Evolutionary conservation across 2,797 vertebrate genomes (phyloP).

Genomic region (Caiman crocodilus): DNA sequence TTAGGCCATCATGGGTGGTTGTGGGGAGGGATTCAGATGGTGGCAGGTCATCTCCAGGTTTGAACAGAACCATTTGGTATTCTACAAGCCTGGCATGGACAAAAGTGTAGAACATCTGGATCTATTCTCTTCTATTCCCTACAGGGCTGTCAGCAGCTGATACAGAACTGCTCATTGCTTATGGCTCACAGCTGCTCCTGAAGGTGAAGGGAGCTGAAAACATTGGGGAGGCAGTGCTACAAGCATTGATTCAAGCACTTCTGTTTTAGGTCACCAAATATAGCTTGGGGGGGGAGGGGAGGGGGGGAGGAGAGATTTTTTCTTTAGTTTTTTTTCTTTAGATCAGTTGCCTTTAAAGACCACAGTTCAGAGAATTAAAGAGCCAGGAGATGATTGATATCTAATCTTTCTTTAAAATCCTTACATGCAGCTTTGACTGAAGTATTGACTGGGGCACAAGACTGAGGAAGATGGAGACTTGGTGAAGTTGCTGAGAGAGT

Average conservation of each 20-base stretch:
- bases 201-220: neutral
- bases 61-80: constrained; percentile 9
- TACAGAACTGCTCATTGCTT: neutral
- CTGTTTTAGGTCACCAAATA: neutral
- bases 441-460: neutral
- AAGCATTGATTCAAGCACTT: neutral
- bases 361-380: neutral
- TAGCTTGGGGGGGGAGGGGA: neutral
- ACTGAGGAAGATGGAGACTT: neutral
- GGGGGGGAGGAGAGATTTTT: too few species aligned
- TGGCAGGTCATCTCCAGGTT: neutral
- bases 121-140: neutral
- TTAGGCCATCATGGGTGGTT: neutral
- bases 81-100: neutral
- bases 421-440: neutral
- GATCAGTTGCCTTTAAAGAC: neutral
- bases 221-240: neutral
- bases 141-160: neutral
- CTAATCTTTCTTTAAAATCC: neutral
- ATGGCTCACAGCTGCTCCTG: constrained; percentile 8
- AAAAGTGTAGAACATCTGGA: neutral
- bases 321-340: neutral
- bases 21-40: neutral
- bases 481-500: neutral
- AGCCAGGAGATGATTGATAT: neutral